phyloP scores from a whole-genome alignment of 2,797 vertebrate species.

The Manis javanica region DNA sequence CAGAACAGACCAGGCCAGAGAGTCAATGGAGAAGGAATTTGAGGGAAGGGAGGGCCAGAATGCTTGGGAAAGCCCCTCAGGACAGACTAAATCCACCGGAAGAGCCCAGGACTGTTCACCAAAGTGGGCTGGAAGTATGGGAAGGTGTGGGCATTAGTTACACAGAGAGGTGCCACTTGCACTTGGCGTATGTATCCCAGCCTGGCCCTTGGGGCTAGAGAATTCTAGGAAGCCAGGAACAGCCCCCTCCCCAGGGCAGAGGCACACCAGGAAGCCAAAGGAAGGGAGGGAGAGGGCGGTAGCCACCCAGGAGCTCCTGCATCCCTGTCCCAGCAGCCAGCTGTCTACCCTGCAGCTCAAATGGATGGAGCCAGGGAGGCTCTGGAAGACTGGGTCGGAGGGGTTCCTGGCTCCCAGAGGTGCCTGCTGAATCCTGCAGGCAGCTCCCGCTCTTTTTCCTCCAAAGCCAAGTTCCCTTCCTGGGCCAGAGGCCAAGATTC shows the following conservation, averaged over 20 bases:
- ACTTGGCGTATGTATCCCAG: not conserved
- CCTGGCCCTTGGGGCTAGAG: not conserved
- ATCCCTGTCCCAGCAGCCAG: not conserved
- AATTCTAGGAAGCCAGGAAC: conserved; percentile 68
- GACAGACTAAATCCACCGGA: not conserved
- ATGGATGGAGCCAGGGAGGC: not conserved
- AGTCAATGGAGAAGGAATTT: not conserved
- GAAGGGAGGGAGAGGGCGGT: not conserved
- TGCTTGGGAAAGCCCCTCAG: not conserved
- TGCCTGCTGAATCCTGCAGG: conserved; percentile 50
- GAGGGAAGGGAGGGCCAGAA: not conserved
- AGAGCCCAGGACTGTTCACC: not conserved
- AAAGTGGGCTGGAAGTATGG: not conserved
- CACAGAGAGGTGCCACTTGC: not conserved
- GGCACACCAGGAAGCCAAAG: conserved; percentile 32
- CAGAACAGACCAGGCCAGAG: not conserved
- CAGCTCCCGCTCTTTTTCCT: conserved; percentile 65
- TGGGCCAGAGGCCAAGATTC: conserved; percentile 75
- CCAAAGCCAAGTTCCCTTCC: conserved; percentile 69
- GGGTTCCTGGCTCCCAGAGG: conserved; percentile 14
- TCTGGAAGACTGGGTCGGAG: not conserved
- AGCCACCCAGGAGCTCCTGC: conserved; percentile 40
- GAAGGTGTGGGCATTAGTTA: not conserved
- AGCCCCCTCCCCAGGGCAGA: conserved; percentile 22
- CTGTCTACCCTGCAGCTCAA: conserved; percentile 20